phyloP scores from a whole-genome alignment of 2,797 vertebrate species.

The Chiloscyllium punctatum region DNA sequence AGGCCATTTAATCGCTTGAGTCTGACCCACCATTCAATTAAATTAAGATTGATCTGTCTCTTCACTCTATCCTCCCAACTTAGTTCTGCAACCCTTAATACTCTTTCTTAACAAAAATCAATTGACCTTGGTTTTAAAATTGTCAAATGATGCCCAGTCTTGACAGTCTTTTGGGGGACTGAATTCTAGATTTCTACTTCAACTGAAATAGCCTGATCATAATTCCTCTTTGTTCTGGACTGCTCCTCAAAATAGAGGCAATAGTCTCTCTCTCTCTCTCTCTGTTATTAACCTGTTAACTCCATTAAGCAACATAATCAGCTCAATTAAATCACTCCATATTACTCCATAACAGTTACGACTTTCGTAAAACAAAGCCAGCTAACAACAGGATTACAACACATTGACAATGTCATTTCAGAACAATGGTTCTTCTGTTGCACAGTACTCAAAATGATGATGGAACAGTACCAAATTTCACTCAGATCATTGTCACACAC shows the following conservation, averaged over 20 bases:
- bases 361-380: neutral
- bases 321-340: neutral
- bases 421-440: neutral
- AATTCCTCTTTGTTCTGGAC: neutral
- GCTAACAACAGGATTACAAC: neutral
- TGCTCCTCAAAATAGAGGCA: neutral
- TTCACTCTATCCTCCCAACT: neutral
- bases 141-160: neutral
- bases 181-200: neutral
- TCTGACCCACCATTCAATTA: neutral
- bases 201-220: neutral
- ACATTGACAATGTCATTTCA: neutral
- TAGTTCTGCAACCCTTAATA: neutral
- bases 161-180: neutral
- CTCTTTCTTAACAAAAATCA: neutral
- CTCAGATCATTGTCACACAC: slow-evolving; percentile 21
- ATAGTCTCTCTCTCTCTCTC: neutral
- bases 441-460: neutral
- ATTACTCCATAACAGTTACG: neutral
- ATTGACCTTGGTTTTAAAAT: neutral
- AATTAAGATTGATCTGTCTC: neutral
- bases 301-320: neutral
- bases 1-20: neutral
- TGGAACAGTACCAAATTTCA: slow-evolving; percentile 6
- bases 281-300: neutral